phyloP scores from a whole-genome alignment of 2,888 invertebrate species.

The Odontocolon sp. region DNA sequence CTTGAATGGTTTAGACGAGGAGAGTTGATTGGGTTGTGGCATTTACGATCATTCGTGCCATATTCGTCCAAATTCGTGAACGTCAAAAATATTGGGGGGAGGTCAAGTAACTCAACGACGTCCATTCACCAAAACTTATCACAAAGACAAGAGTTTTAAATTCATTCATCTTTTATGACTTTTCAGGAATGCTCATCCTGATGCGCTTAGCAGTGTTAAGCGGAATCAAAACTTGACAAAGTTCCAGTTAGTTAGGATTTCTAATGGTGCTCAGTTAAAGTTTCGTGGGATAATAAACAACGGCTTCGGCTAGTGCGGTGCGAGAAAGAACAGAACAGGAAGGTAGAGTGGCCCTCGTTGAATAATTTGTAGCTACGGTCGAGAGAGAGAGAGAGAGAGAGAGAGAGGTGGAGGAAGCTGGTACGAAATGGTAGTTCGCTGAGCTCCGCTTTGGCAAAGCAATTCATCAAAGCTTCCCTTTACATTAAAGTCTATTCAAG shows the following conservation, averaged over 20 bases:
- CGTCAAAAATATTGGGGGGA: neutral
- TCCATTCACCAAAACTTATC: neutral
- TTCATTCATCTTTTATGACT: too few species aligned
- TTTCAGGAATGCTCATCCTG: constrained; percentile 1
- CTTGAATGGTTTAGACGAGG: constrained; percentile 18
- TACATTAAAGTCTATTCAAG: constrained; percentile 43
- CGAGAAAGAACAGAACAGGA: neutral
- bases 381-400: neutral
- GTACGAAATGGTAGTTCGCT: constrained; percentile 8
- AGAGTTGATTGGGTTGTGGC: constrained; percentile 14
- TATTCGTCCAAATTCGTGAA: constrained; percentile 3
- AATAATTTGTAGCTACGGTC: constrained; percentile 48
- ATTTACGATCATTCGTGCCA: constrained; percentile 24
- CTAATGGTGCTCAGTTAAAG: constrained; percentile 38
- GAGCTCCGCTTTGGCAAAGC: constrained; percentile 13
- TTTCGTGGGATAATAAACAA: constrained; percentile 51
- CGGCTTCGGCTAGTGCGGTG: constrained; percentile 39
- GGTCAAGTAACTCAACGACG: too few species aligned
- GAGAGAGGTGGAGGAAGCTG: constrained; percentile 17
- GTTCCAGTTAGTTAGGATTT: constrained; percentile 38
- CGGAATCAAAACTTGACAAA: constrained; percentile 36
- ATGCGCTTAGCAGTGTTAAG: constrained; percentile 21
- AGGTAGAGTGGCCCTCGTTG: constrained; percentile 24
- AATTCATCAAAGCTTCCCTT: constrained; percentile 49
- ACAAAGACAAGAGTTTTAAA: too few species aligned